These are phyloP conservation scores for Microplitis manilae DNA, from an alignment of 2,888 invertebrate genomes.

Conservation along the genomic window DNA sequence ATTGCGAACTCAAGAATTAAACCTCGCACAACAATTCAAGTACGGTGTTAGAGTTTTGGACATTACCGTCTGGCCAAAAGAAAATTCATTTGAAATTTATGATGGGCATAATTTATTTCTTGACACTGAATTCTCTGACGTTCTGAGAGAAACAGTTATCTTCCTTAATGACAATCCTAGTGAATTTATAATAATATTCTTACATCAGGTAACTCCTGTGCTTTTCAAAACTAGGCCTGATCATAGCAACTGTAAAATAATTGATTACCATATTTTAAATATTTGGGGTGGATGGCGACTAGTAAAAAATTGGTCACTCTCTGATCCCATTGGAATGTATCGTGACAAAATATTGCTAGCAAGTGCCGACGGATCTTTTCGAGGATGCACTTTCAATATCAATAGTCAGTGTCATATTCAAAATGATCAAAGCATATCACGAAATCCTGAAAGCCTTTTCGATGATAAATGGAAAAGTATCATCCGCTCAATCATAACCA, in stretches of 20 bases:
- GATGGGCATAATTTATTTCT: not conserved
- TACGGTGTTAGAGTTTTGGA: not conserved
- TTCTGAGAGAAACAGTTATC: not conserved
- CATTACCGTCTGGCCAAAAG: not conserved
- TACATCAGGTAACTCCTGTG: not conserved
- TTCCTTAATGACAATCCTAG: not conserved
- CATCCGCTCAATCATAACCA: not conserved
- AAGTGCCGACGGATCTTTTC: not conserved
- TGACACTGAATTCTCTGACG: not conserved
- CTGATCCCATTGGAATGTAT: not conserved
- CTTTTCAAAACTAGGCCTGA: not conserved
- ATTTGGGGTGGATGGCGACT: not conserved
- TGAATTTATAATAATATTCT: not conserved
- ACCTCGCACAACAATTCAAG: too few species aligned
- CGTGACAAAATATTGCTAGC: not conserved
- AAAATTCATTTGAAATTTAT: not conserved
- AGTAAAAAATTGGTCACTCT: not conserved
- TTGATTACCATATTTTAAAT: not conserved
- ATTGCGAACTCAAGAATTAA: too few species aligned
- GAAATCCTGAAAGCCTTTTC: too few species aligned
- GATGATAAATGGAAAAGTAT: too few species aligned
- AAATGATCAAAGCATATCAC: not conserved
- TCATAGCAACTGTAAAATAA: not conserved
- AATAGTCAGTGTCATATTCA: not conserved
- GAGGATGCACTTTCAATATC: not conserved